Evolutionary conservation across 2,888 invertebrate genomes (phyloP), one percentile per base, ranked within the genome.

Genomic region (Sinodicranocentrus sp.): DNA sequence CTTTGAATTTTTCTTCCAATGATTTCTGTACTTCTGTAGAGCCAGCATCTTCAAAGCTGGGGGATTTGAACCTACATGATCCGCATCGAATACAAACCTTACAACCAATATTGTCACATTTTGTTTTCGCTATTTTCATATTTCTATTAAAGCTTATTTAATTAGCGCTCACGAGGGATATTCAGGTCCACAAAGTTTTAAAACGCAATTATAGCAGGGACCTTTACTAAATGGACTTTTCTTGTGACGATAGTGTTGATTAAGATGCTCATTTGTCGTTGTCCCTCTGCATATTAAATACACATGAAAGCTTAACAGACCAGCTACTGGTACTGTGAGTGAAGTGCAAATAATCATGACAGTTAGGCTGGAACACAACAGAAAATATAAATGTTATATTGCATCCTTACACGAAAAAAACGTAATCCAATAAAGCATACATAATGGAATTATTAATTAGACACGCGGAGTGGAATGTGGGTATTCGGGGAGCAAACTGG

Each of bases 111-210:
- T 39, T 39, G 39, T 39, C 13, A 13, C 39, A 39, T 13, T 39
- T 8, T 13, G 39, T 13, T 39, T 8, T 13, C 39, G 13, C 13
- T 13, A 39, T 39, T 8, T 39, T 65, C 23, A 65, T 3, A 8
- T 1, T 70, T 13, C n/a, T 44, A 23, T n/a, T 17, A 52, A 52
- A 5, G 52, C 52, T n/a, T 13, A 13, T 52, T 52, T n/a, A n/a
- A n/a, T n/a, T n/a, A n/a, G 19, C 17, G 44, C 13, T 78, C 57
- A 79, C 79, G 33, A 44, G 5, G 79, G 79, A 39, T 26, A 63
- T 71, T 79, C 79, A 13, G 79, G 63, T 3, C 79, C 71, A 39
- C 79, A 79, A 6, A 79, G 79, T 10, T 71, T 71, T 5, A 39
- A 63, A 2, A 19, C 54, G 26, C 63, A 79, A 39, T 79, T 79